Conservation (phyloP, 2,888 invertebrate genomes). For the Tenthredo distinguenda region DNA sequence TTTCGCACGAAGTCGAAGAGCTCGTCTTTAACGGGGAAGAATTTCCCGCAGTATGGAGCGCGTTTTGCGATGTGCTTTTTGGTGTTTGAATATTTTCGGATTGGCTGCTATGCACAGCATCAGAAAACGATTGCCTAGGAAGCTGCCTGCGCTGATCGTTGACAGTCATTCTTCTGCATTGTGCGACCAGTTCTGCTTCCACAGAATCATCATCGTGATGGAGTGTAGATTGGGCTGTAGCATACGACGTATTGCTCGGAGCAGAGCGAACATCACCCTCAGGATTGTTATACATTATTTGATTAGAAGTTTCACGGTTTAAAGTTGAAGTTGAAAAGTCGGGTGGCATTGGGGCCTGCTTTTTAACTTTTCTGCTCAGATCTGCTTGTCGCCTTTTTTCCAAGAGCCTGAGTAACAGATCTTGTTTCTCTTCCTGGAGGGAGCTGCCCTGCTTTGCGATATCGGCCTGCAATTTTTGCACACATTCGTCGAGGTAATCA, state of each 20-base stretch:
- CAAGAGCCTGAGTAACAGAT: constrained; percentile 82
- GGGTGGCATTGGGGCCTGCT: constrained; percentile 75
- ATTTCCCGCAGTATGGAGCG: constrained; percentile 63
- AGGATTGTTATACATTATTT: constrained; percentile 58
- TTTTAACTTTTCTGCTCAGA: constrained; percentile 71
- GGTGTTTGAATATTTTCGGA: constrained; percentile 59
- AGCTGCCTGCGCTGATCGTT: constrained; percentile 64
- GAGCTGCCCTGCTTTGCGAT: constrained; percentile 77
- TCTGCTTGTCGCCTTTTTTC: constrained; percentile 85
- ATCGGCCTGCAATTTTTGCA: constrained; percentile 79
- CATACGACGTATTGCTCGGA: constrained; percentile 65
- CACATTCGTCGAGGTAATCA: constrained; percentile 86
- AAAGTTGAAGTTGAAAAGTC: constrained; percentile 72
- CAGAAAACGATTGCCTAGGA: constrained; percentile 69
- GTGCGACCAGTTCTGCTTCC: constrained; percentile 33
- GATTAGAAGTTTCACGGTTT: constrained; percentile 63
- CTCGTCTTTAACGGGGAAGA: constrained; percentile 70
- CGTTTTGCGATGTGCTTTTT: constrained; percentile 68
- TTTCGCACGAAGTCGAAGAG: constrained; percentile 68
- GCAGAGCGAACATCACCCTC: constrained; percentile 62
- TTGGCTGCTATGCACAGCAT: constrained; percentile 58
- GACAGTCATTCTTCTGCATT: constrained; percentile 56
- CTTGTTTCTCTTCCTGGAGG: constrained; percentile 81
- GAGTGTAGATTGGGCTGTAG: constrained; percentile 62
- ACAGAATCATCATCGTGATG: constrained; percentile 57